These are phyloP conservation scores for Dendrolimus punctatus DNA, from an alignment of 1,140 invertebrate species.

Conservation along the genomic window DNA sequence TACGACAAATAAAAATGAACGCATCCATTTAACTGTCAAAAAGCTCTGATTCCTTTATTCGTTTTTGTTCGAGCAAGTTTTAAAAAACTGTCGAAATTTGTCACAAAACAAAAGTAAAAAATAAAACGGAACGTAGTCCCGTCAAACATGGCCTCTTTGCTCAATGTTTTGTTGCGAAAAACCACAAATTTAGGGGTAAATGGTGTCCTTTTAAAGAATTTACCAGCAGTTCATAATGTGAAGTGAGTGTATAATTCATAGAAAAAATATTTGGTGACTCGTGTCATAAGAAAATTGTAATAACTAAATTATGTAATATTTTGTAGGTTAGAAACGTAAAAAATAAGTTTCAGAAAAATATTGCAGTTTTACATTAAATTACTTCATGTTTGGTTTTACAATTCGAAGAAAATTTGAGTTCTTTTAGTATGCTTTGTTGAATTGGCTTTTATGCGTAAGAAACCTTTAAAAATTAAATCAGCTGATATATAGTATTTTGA, in stretches of 20 bases:
- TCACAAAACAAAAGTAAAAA: neutral
- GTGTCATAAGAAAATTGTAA: slow-evolving; percentile 3
- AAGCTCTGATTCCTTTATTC: no score
- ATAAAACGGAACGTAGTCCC: slow-evolving; percentile 13
- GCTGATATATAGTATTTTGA: no score
- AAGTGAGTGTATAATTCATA: slow-evolving; percentile 46
- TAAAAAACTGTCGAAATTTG: no score
- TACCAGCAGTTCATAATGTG: slow-evolving; percentile 60
- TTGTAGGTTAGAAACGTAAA: slow-evolving; percentile 34
- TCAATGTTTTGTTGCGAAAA: slow-evolving; percentile 69
- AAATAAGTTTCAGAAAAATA: no score
- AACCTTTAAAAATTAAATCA: no score
- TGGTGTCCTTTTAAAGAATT: slow-evolving; percentile 42
- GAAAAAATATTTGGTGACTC: slow-evolving; percentile 3
- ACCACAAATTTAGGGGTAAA: slow-evolving; percentile 44
- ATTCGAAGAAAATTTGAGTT: no score
- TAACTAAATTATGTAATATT: slow-evolving; percentile 50
- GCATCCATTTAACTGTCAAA: no score
- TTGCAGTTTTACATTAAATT: no score
- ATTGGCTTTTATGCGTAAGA: no score
- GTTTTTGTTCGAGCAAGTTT: neutral
- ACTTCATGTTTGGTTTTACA: no score
- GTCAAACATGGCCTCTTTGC: slow-evolving; percentile 61
- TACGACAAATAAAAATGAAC: no score
- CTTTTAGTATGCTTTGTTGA: no score